Percentiles rank a stretch among this genome's conserved stretches.
These are phyloP conservation scores for Okapia johnstoni DNA, from an alignment of 2,113 vertebrate species.

Conservation along the genomic window DNA sequence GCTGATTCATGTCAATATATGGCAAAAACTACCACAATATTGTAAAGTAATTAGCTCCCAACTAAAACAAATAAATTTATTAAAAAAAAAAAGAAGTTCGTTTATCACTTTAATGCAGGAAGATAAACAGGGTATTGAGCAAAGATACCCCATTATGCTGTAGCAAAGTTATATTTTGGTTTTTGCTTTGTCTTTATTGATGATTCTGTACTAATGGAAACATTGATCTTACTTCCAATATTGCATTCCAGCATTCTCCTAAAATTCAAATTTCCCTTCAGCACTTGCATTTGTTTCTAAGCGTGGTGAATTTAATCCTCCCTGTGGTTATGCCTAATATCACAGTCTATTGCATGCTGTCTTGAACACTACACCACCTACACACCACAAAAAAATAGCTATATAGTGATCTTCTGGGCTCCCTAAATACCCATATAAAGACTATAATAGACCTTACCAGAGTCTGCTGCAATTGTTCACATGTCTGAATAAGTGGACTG, in stretches of 20 bases:
- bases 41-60: too few relatives aligned
- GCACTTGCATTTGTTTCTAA: conserved; percentile 14
- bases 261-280: conserved; percentile 25
- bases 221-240: conserved; percentile 8
- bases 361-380: neutral
- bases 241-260: neutral
- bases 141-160: neutral
- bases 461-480: neutral
- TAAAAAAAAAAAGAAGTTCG: too few relatives aligned
- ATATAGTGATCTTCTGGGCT: neutral
- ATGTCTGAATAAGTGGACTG: neutral
- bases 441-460: neutral
- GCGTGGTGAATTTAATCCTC: neutral
- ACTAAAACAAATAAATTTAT: too few relatives aligned
- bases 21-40: too few relatives aligned
- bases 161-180: neutral
- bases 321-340: neutral
- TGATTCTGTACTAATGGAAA: neutral
- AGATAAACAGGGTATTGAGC: conserved; percentile 37
- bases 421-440: neutral
- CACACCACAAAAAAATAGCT: neutral
- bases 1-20: too few relatives aligned
- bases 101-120: conserved; percentile 49
- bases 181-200: conserved; percentile 5
- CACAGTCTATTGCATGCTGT: neutral